These are phyloP conservation scores for Cyrtodaria siliqua DNA, from an alignment of 2,888 invertebrate species.

Conservation along the genomic window DNA sequence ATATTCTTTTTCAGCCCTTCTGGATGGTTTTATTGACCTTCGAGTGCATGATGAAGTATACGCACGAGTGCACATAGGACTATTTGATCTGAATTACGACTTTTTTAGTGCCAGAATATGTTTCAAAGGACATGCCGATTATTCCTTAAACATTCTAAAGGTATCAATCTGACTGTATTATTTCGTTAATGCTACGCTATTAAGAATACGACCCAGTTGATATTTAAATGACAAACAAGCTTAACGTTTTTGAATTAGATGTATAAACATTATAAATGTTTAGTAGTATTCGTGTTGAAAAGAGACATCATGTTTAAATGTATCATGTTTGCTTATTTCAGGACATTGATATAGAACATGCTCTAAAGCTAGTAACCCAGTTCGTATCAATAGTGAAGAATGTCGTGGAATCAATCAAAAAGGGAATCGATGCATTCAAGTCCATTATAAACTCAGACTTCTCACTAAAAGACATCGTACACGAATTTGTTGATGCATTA, in stretches of 20 bases:
- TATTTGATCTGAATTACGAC: slow-evolving; percentile 67
- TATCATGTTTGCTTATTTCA: slow-evolving; percentile 28
- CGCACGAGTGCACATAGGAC: slow-evolving; percentile 70
- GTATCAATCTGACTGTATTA: slow-evolving; percentile 60
- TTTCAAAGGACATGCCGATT: slow-evolving; percentile 72
- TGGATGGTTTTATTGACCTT: slow-evolving; percentile 68
- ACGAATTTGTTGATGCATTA: slow-evolving; percentile 39
- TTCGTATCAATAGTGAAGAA: slow-evolving; percentile 32
- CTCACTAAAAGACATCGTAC: slow-evolving; percentile 34
- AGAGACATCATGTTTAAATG: slow-evolving; percentile 56
- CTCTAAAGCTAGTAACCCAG: slow-evolving; percentile 22
- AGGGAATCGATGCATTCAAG: slow-evolving; percentile 35
- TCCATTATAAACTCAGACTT: slow-evolving; percentile 33
- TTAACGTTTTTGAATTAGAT: too few relatives aligned
- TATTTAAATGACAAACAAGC: too few relatives aligned
- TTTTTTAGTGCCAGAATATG: slow-evolving; percentile 73
- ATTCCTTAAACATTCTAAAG: slow-evolving; percentile 74
- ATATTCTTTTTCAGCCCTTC: too few relatives aligned
- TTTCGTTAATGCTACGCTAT: too few relatives aligned
- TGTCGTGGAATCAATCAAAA: slow-evolving; percentile 31
- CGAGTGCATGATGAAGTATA: slow-evolving; percentile 74
- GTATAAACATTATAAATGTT: too few relatives aligned
- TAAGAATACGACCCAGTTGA: too few relatives aligned
- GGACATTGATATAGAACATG: slow-evolving; percentile 43
- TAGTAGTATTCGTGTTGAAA: background rate